Percentiles rank a stretch among this genome's conserved stretches.
These are phyloP conservation scores for Ophion ventricosus DNA, from an alignment of 2,888 invertebrate genomes.

Conservation along the genomic window DNA sequence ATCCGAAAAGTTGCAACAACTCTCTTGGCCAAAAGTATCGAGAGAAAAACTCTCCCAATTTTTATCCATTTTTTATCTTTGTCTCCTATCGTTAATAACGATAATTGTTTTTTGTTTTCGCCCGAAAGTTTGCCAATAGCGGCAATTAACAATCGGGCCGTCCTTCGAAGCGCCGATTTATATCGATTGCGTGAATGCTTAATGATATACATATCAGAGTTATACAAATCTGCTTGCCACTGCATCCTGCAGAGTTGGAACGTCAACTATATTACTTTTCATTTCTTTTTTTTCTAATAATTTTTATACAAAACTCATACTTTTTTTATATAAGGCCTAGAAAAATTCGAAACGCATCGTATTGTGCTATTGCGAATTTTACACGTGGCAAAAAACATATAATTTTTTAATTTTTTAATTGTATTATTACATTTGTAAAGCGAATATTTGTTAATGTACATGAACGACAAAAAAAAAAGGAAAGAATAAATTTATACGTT, in stretches of 20 bases:
- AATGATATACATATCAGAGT: not conserved
- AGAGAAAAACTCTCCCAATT: too few species aligned
- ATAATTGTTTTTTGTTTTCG: too few species aligned
- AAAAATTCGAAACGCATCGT: not conserved
- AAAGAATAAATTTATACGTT: constrained; percentile 73
- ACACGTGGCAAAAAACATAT: not conserved
- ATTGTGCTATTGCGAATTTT: not conserved
- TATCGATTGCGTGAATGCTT: not conserved
- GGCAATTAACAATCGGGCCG: too few species aligned
- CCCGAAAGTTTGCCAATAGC: too few species aligned
- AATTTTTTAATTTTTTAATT: not conserved
- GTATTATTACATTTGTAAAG: constrained; percentile 41
- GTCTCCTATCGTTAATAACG: too few species aligned
- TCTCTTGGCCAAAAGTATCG: too few species aligned
- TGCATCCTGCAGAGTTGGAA: not conserved
- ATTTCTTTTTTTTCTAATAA: not conserved
- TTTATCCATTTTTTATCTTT: too few species aligned
- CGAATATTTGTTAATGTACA: constrained; percentile 32
- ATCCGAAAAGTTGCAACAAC: too few species aligned
- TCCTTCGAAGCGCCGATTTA: too few species aligned
- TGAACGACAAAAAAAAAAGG: constrained; percentile 49
- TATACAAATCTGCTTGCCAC: not conserved
- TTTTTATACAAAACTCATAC: not conserved
- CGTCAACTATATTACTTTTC: not conserved
- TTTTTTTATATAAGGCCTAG: not conserved